Percentiles rank a stretch among this genome's conserved stretches.
Evolutionary conservation across 2,888 invertebrate species (phyloP).

Genomic region (Melangyna quadrimaculata): DNA sequence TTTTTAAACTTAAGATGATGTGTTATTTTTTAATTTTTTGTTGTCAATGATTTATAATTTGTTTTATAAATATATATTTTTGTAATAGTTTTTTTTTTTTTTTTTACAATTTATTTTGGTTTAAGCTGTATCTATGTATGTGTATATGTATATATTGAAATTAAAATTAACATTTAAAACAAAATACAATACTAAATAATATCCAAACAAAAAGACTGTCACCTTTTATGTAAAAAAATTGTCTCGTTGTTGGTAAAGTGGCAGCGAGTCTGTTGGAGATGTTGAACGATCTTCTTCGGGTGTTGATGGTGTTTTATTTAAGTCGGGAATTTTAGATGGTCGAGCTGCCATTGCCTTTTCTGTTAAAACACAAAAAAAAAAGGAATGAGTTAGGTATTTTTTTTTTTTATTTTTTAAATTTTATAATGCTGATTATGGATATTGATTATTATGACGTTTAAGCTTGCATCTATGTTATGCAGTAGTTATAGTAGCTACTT

Average conservation of each 20-base stretch:
- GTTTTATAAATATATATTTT: background rate
- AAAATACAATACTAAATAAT: background rate
- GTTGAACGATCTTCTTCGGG: slow-evolving; percentile 85
- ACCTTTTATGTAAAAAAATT: slow-evolving; percentile 87
- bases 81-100: background rate
- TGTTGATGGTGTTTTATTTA: slow-evolving; percentile 73
- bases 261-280: slow-evolving; percentile 88
- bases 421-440: too few species aligned
- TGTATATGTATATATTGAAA: background rate
- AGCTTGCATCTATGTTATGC: background rate
- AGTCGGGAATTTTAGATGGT: slow-evolving; percentile 83
- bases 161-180: slow-evolving; percentile 31
- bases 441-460: background rate
- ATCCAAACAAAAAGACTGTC: slow-evolving; percentile 28
- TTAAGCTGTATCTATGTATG: slow-evolving; percentile 47
- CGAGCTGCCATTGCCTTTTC: slow-evolving; percentile 90
- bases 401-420: background rate
- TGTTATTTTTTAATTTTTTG: background rate
- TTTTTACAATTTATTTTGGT: slow-evolving; percentile 44
- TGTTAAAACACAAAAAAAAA: slow-evolving; percentile 76
- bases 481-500: background rate
- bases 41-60: background rate
- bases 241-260: slow-evolving; percentile 92
- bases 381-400: background rate
- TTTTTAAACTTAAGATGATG: slow-evolving; percentile 22